A percentile compares a stretch with the other conserved stretches of the same genome.
These are phyloP conservation scores for Lanistes nyassanus DNA, from an alignment of 1,140 invertebrate genomes.

Conservation along the genomic window DNA sequence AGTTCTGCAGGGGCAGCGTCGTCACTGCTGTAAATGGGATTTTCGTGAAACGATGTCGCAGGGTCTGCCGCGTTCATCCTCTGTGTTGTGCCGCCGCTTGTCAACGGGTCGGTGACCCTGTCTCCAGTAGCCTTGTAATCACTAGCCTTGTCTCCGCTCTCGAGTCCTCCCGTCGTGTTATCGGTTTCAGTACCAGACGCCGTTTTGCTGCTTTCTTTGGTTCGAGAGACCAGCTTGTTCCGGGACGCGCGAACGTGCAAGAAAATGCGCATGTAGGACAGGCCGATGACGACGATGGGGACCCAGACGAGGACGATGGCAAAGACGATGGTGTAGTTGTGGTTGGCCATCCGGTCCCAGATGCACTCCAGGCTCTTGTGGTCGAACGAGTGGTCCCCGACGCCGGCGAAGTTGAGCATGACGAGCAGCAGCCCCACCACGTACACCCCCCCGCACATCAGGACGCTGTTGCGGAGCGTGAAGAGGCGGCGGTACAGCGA, in stretches of 20 bases:
- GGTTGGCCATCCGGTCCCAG: constrained; percentile 44
- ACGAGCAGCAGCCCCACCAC: constrained; percentile 33
- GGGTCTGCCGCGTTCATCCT: too few species aligned
- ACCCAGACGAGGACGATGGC: constrained; percentile 31
- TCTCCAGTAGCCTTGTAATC: too few species aligned
- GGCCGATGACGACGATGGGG: constrained; percentile 33
- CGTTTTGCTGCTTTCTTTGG: too few species aligned
- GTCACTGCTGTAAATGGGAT: too few species aligned
- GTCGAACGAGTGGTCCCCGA: constrained; percentile 43
- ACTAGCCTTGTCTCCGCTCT: too few species aligned
- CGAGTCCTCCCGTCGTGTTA: too few species aligned
- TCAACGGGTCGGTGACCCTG: too few species aligned
- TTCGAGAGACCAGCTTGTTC: constrained; percentile 1
- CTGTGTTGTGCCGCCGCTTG: too few species aligned
- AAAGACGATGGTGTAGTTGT: constrained; percentile 43
- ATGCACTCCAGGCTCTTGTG: constrained; percentile 42
- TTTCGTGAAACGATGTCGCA: too few species aligned
- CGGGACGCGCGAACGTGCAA: constrained; percentile 29
- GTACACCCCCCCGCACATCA: constrained; percentile 31
- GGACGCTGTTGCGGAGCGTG: constrained; percentile 30
- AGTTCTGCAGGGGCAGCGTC: too few species aligned
- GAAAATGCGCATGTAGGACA: constrained; percentile 44
- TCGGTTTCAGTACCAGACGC: too few species aligned
- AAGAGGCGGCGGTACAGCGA: constrained; percentile 38
- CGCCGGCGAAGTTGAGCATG: constrained; percentile 33